Percentiles rank a stretch among this genome's conserved stretches.
These are phyloP conservation scores for Urocynchramus pylzowi DNA, from an alignment of 2,113 vertebrate genomes.

Conservation along the genomic window DNA sequence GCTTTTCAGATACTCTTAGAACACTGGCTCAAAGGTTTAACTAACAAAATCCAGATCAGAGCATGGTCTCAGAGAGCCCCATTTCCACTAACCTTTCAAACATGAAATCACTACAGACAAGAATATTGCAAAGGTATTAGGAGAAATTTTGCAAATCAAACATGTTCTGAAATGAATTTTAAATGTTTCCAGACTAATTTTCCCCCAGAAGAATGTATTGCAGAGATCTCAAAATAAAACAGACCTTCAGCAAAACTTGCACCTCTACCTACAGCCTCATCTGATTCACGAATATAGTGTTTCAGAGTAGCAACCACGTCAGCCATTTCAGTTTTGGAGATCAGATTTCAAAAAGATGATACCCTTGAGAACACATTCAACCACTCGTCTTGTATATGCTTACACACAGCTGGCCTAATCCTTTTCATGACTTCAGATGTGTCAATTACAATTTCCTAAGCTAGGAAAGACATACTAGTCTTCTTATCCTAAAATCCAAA, in stretches of 20 bases:
- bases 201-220: neutral
- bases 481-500: neutral
- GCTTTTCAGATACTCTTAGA: neutral
- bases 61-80: neutral
- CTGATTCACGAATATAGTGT: constrained; percentile 39
- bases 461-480: neutral
- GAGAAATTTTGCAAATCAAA: neutral
- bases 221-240: constrained; percentile 19
- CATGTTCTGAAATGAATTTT: neutral
- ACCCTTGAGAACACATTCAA: constrained; percentile 64
- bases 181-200: neutral
- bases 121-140: neutral
- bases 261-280: neutral
- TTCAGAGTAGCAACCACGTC: constrained; percentile 42
- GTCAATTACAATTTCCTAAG: constrained; percentile 11
- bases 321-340: constrained; percentile 58
- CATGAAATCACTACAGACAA: neutral
- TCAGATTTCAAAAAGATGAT: constrained; percentile 65
- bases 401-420: constrained; percentile 62
- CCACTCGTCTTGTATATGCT: constrained; percentile 61
- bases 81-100: neutral
- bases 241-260: constrained; percentile 15
- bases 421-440: constrained; percentile 41
- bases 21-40: neutral
- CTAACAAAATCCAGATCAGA: neutral